Base-by-base conservation (phyloP, 2,797 vertebrate genomes). In the Rhabdophis nuchalis region DNA sequence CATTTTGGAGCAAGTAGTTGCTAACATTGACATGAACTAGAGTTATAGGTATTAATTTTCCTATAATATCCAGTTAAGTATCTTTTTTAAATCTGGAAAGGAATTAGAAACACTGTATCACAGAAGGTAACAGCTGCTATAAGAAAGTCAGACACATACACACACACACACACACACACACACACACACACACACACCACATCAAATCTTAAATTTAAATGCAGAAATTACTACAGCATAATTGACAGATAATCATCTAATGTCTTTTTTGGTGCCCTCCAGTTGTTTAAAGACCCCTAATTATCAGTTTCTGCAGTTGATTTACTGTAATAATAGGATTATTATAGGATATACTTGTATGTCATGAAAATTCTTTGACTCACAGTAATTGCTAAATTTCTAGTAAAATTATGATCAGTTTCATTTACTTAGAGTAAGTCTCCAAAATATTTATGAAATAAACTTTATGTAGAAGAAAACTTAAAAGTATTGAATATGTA, bases 261-360 rank as follows among this genome's bases (percentile, higher is more conserved):
- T 82, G 23, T 46, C 10, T 82, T 82, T 68, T 68, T 82, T 46
- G 77, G 11, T 46, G 77, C 41, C 41, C 41, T 46, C 20, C 23
- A 82, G 10, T 46, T 46, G 18, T 46, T 82, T 82, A 82, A 82
- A 82, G 72, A 46, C 36, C 36, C 36, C 10, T 46, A 46, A 23
- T 82, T 82, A 46, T 12, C 77, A 46, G 23, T 82, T 82, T 82
- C 20, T 82, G 41, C 41, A 36, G 16, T 72, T 77, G 77, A 88
- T 92, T 29, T 90, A 93, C 50, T 50, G 46, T 89, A 60, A 57
- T 94, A 93, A 89, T 27, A 86, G 64, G 46, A 50, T 50, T 50
- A 50, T 50, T 50, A 50, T 50, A 50, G 46, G 4, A 50, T 50
- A 50, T 50, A 50, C 7, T 50, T 50, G 46, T 50, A 50, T 72